Percentiles rank a stretch among this genome's conserved stretches.
Evolutionary conservation across 2,888 invertebrate species (phyloP).

Genomic region (Cancer borealis): DNA sequence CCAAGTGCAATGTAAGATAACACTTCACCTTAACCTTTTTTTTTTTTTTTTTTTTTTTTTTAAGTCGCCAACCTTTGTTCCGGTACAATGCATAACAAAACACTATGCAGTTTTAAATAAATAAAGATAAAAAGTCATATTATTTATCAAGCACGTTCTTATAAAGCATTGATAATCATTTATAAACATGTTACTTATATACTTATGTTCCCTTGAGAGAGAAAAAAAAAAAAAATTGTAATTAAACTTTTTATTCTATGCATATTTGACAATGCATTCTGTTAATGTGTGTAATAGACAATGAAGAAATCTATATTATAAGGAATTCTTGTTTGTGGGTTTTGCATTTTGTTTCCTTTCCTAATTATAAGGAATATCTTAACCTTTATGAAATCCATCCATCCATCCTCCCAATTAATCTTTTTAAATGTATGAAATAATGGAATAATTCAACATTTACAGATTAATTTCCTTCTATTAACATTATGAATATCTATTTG

Average conservation of each 20-base stretch:
- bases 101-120: not conserved
- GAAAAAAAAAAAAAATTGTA: not conserved
- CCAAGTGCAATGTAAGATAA: not conserved
- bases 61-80: not conserved
- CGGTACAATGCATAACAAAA: not conserved
- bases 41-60: no score
- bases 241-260: not conserved
- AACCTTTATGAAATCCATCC: not conserved
- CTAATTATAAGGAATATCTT: not conserved
- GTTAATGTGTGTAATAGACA: conserved; percentile 13
- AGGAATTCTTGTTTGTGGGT: conserved; percentile 32
- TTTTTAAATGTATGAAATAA: not conserved
- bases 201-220: not conserved
- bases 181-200: not conserved
- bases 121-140: not conserved
- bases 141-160: not conserved
- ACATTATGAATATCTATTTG: no score
- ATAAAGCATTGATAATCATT: not conserved
- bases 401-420: not conserved
- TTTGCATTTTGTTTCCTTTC: not conserved
- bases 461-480: no score
- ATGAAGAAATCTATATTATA: conserved; percentile 65
- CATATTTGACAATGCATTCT: conserved; percentile 28
- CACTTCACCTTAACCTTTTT: no score
- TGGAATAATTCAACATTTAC: no score